phyloP scores from a whole-genome alignment of 2,888 invertebrate species.

The Andrena bicolor region DNA sequence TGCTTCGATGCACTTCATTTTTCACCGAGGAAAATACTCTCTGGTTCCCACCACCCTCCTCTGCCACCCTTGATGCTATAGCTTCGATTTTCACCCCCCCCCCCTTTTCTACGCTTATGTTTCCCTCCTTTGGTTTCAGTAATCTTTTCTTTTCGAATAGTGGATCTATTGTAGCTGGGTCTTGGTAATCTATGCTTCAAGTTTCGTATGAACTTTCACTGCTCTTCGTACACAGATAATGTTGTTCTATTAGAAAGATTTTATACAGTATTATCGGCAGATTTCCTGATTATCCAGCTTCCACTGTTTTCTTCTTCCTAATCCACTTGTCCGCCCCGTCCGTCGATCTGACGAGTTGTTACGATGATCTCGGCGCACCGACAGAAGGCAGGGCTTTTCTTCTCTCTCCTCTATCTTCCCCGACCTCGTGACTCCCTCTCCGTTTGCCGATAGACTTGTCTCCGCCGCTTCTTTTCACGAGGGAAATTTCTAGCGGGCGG shows the following conservation, averaged over 20 bases:
- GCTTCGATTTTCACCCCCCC: conserved; percentile 38
- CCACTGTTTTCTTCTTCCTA: too few relatives aligned
- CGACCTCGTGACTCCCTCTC: conserved; percentile 20
- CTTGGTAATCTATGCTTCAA: too few relatives aligned
- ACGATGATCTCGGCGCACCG: conserved; percentile 60
- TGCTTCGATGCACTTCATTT: conserved; percentile 64
- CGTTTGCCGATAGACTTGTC: conserved; percentile 44
- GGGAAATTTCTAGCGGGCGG: conserved; percentile 65
- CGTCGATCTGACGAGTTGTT: too few relatives aligned
- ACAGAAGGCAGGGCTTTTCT: conserved; percentile 54
- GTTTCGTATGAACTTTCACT: too few relatives aligned
- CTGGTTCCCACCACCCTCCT: not conserved
- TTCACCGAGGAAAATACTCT: conserved; percentile 63
- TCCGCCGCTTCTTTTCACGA: conserved; percentile 66
- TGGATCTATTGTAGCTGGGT: too few relatives aligned
- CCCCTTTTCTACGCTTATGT: not conserved
- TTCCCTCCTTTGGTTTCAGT: not conserved
- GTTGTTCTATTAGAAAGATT: too few relatives aligned
- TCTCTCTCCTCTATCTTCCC: conserved; percentile 34
- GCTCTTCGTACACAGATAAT: too few relatives aligned
- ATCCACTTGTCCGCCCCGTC: too few relatives aligned
- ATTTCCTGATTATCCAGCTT: too few relatives aligned
- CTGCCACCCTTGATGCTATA: not conserved
- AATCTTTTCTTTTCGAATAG: not conserved
- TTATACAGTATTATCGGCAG: too few relatives aligned